phyloP scores from a whole-genome alignment of 2,888 invertebrate species.

The Dyspetes luteomarginatus region DNA sequence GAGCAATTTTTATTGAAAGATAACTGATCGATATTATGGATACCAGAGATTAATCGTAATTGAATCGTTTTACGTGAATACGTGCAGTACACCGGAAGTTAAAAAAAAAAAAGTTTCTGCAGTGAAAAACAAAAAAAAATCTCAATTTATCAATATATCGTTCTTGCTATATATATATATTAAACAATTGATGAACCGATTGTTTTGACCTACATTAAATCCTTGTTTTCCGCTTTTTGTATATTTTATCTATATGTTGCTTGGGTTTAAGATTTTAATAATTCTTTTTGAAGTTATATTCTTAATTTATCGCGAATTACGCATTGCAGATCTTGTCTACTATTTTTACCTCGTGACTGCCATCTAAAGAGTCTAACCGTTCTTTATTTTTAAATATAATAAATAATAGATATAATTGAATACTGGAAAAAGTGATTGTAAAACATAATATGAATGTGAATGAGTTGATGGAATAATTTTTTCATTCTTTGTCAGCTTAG shows the following conservation, averaged over 20 bases:
- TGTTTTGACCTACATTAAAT: slow-evolving; percentile 1
- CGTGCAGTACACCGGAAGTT: background rate
- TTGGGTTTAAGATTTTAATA: slow-evolving; percentile 17
- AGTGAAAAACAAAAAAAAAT: background rate
- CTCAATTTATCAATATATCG: background rate
- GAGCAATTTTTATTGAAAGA: background rate
- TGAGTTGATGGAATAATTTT: no score
- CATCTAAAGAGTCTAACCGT: slow-evolving; percentile 23
- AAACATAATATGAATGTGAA: background rate
- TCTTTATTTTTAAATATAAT: slow-evolving; percentile 11
- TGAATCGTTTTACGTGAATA: background rate
- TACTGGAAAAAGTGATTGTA: background rate
- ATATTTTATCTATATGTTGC: slow-evolving; percentile 23
- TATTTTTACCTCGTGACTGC: slow-evolving; percentile 47
- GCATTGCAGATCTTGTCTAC: slow-evolving; percentile 21
- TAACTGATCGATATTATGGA: background rate
- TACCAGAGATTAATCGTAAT: background rate
- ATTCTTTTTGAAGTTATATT: slow-evolving; percentile 10
- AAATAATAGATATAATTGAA: slow-evolving; percentile 5
- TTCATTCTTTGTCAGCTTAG: no score
- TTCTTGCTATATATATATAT: background rate
- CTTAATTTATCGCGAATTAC: slow-evolving; percentile 17
- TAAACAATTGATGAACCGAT: background rate
- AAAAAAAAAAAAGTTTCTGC: background rate
- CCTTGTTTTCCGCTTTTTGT: slow-evolving; percentile 24